Percentiles rank a stretch among this genome's conserved stretches.
Evolutionary conservation across 1,140 invertebrate genomes (phyloP).

Genomic region (Drosophila sturtevanti): DNA sequence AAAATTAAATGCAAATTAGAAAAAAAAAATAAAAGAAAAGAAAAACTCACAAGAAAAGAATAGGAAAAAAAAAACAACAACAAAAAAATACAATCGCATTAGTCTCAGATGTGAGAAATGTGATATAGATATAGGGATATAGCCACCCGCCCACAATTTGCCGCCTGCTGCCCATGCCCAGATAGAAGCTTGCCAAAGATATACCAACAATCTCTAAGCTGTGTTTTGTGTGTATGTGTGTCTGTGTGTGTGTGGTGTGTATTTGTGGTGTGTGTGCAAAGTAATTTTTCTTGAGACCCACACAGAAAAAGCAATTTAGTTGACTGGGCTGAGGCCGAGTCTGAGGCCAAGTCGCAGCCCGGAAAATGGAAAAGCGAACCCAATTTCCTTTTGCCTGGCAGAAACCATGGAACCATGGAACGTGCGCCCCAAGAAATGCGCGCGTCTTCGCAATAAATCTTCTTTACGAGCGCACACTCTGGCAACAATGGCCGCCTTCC

Average conservation of each 20-base stretch:
- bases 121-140: conserved; percentile 77
- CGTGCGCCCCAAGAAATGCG: conserved; percentile 73
- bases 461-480: conserved; percentile 82
- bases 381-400: conserved; percentile 66
- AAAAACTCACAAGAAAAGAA: not conserved
- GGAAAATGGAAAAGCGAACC: conserved; percentile 72
- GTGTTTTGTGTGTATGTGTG: conserved; percentile 19
- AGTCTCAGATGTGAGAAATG: conserved; percentile 82
- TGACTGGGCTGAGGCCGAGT: conserved; percentile 62
- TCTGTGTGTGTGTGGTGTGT: conserved; percentile 34
- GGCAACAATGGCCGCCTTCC: conserved; percentile 78
- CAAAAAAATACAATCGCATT: conserved; percentile 78
- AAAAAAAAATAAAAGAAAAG: conserved; percentile 20
- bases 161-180: conserved; percentile 18
- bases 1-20: conserved; percentile 82
- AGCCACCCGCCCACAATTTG: conserved; percentile 21
- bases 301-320: conserved; percentile 75
- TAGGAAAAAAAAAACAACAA: conserved; percentile 30
- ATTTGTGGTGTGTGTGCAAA: conserved; percentile 38
- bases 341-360: conserved; percentile 47
- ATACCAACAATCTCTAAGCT: conserved; percentile 29
- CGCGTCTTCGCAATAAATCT: conserved; percentile 83
- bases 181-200: conserved; percentile 36
- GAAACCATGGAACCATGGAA: conserved; percentile 64
- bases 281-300: conserved; percentile 71